phyloP scores from a whole-genome alignment of 2,797 vertebrate genomes.

The Antrozous pallidus region DNA sequence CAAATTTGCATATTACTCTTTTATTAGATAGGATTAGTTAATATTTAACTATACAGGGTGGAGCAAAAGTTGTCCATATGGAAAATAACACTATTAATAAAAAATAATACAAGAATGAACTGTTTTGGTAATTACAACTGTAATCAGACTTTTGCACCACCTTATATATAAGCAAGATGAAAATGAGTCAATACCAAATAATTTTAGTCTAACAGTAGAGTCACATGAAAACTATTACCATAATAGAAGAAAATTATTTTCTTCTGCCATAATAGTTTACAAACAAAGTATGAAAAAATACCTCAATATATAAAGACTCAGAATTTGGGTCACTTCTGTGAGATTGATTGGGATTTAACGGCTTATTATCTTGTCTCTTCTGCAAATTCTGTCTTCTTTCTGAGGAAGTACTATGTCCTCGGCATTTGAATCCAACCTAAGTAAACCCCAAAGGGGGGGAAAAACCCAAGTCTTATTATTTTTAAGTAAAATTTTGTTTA shows the following conservation, averaged over 20 bases:
- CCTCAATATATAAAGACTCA: slow-evolving; percentile 95
- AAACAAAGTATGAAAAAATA: slow-evolving; percentile 74
- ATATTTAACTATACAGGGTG: not conserved
- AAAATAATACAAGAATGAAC: not conserved
- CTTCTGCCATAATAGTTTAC: not conserved
- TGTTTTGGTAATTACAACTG: not conserved
- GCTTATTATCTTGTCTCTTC: slow-evolving; percentile 84
- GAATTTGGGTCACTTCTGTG: slow-evolving; percentile 85
- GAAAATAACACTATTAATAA: not conserved
- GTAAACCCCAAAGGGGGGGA: slow-evolving; percentile 43
- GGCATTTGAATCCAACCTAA: slow-evolving; percentile 86
- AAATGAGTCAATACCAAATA: not conserved
- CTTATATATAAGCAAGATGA: not conserved
- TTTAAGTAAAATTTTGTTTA: slow-evolving; percentile 32
- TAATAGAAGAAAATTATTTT: slow-evolving; percentile 38
- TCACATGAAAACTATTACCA: not conserved
- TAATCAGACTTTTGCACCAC: not conserved
- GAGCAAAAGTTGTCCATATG: not conserved
- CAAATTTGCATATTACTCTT: too few species aligned
- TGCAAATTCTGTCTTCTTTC: slow-evolving; percentile 86
- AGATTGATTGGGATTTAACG: slow-evolving; percentile 72
- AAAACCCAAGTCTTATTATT: not conserved
- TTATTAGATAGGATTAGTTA: too few species aligned
- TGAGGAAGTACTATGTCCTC: slow-evolving; percentile 86
- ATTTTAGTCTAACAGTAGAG: slow-evolving; percentile 2